Percentiles rank a stretch among this genome's conserved stretches.
Evolutionary conservation across 2,888 invertebrate species (phyloP).

Genomic region (Tillus elongatus): DNA sequence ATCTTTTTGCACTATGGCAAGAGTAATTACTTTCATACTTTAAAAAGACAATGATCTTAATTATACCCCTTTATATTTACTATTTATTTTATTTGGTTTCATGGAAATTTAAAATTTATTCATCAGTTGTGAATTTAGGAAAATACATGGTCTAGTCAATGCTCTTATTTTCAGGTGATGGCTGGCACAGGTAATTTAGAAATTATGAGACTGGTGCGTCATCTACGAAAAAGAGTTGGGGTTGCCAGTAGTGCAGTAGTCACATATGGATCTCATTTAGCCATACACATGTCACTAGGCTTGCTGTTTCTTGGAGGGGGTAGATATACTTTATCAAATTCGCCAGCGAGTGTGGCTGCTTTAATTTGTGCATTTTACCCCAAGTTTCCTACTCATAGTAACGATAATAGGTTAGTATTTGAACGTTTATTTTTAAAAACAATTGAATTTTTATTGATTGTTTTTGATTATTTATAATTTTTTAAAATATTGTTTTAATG

Average conservation of each 20-base stretch:
- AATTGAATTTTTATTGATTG: too few relatives aligned
- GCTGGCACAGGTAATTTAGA: slow-evolving; percentile 86
- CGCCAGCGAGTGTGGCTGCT: slow-evolving; percentile 76
- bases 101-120: slow-evolving; percentile 5
- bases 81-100: too few relatives aligned
- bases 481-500: slow-evolving; percentile 7
- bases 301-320: slow-evolving; percentile 91
- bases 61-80: too few relatives aligned
- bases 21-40: too few relatives aligned
- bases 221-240: slow-evolving; percentile 73
- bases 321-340: slow-evolving; percentile 72
- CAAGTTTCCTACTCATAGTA: slow-evolving; percentile 91
- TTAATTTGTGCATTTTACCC: slow-evolving; percentile 92
- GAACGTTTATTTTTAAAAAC: too few relatives aligned
- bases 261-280: slow-evolving; percentile 87
- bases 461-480: slow-evolving; percentile 2
- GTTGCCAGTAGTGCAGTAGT: slow-evolving; percentile 58
- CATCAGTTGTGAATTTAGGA: too few relatives aligned
- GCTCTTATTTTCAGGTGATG: slow-evolving; percentile 70
- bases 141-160: slow-evolving; percentile 17
- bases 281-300: slow-evolving; percentile 91
- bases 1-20: too few relatives aligned
- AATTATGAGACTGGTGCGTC: slow-evolving; percentile 73
- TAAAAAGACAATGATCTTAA: too few relatives aligned
- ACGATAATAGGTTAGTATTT: slow-evolving; percentile 87